Conservation (phyloP, 2,113 vertebrate species). For the Rattus rattus region DNA sequence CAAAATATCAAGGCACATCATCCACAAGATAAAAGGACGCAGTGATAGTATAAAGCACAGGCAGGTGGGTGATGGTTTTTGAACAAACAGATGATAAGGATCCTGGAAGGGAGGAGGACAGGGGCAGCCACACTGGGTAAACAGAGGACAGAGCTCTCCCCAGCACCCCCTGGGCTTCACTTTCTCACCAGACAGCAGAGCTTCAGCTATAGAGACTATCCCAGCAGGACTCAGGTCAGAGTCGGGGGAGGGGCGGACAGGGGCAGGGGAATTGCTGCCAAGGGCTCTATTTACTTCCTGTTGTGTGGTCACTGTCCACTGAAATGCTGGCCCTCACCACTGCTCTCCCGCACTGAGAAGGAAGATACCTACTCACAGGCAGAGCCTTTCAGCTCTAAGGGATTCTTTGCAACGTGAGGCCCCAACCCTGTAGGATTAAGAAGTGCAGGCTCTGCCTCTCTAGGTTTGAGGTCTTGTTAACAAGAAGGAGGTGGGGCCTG, state of each 20-base stretch:
- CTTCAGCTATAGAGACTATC: conserved; percentile 73
- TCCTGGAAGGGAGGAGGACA: conserved; percentile 83
- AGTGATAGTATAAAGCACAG: conserved; percentile 83
- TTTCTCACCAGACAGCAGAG: conserved; percentile 81
- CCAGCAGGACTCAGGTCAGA: conserved; percentile 66
- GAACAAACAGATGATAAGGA: conserved; percentile 88
- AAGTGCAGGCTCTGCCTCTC: conserved; percentile 65
- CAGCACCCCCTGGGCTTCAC: conserved; percentile 85
- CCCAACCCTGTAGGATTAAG: conserved; percentile 51
- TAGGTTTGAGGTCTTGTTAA: conserved; percentile 78
- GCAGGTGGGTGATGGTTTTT: conserved; percentile 87
- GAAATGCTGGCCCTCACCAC: conserved; percentile 65
- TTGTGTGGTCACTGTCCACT: conserved; percentile 46
- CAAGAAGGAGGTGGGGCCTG: conserved; percentile 40
- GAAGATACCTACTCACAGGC: background rate
- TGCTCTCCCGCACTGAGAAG: background rate
- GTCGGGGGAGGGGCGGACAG: background rate
- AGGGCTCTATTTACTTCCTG: conserved; percentile 3
- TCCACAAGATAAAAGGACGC: conserved; percentile 88
- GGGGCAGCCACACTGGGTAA: conserved; percentile 82
- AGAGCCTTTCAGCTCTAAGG: background rate
- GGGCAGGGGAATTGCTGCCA: background rate
- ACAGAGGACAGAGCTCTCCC: conserved; percentile 85
- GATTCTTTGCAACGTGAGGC: conserved; percentile 78
- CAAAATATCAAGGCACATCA: conserved; percentile 89